A percentile compares a stretch with the other conserved stretches of the same genome.
Evolutionary conservation across 2,888 invertebrate species (phyloP).

Genomic region (Brenthis ino): DNA sequence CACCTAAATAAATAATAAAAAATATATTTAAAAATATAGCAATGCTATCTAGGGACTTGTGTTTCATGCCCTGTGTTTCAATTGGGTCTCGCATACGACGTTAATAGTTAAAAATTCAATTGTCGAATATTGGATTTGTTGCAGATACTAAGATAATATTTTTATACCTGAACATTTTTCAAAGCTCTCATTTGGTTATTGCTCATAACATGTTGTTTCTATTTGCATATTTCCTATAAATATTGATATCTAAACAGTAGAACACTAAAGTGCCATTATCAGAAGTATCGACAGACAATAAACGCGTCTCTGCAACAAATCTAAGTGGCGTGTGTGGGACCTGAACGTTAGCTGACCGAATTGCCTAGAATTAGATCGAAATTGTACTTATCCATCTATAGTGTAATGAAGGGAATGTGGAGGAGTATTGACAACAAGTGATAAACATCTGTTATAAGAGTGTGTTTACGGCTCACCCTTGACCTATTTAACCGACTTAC

Average conservation of each 20-base stretch:
- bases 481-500: not conserved
- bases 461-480: conserved; percentile 52
- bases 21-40: not conserved
- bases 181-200: not conserved
- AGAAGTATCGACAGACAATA: conserved; percentile 15
- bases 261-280: conserved; percentile 15
- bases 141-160: conserved; percentile 13
- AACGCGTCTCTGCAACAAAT: conserved; percentile 11
- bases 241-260: not conserved
- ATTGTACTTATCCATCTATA: conserved; percentile 78
- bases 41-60: not conserved
- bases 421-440: conserved; percentile 52
- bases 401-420: conserved; percentile 71
- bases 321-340: conserved; percentile 37
- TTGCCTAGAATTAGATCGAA: conserved; percentile 75
- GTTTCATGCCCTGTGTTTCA: conserved; percentile 17
- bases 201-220: not conserved
- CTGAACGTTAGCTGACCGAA: conserved; percentile 62
- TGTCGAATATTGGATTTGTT: not conserved
- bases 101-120: not conserved
- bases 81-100: not conserved
- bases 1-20: conserved; percentile 19
- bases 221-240: not conserved
- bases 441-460: conserved; percentile 52
- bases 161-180: conserved; percentile 17